Evolutionary conservation across 2,888 invertebrate genomes (phyloP), one percentile per base, ranked within the genome.

Genomic region (Campoplex nolae): DNA sequence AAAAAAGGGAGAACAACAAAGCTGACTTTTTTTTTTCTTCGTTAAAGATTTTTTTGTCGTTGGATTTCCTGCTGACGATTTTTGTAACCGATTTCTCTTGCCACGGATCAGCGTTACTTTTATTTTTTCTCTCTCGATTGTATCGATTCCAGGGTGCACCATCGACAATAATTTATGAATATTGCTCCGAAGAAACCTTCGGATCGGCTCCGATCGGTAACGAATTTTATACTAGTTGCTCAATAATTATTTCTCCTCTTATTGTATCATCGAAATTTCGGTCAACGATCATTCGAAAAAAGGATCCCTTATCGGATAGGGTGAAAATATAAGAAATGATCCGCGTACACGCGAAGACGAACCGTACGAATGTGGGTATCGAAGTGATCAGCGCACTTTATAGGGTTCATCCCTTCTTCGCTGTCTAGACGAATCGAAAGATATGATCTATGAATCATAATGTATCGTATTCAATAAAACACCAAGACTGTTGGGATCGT

Each of bases 391-490:
- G 84, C 89, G 89, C 89, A 90, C 91, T 93, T 92, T 93, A 93
- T 93, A 93, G 92, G 92, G 91, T 92, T 91, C 90, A 92, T 92
- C 92, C 92, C 92, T 90, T 92, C 92, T 90, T 90, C 89, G 89
- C 88, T 90, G 93, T 93, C 94, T 93, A 94, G 93, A 94, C 93
- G 93, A 93, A 92, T 92, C 92, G 91, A 87, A 90, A 93, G 93
- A 94, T 93, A 93, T 92, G 90, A 94, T 94, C 93, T 93, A 89
- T 92, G 93, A 93, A 93, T 93, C 92, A 92, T 93, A 93, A 93
- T 93, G 92, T 93, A 94, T 93, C 93, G 91, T 90, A 91, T 92
- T 91, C 91, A 93, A 93, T 92, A 92, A 92, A 93, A 92, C 91
- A 91, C 86, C 77, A 73, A 77, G 73, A 75, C 48, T 32, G 48